Base-by-base conservation (phyloP, 37 sponge, comb jelly and placozoan genomes). In the Petrosia ficiformis region DNA sequence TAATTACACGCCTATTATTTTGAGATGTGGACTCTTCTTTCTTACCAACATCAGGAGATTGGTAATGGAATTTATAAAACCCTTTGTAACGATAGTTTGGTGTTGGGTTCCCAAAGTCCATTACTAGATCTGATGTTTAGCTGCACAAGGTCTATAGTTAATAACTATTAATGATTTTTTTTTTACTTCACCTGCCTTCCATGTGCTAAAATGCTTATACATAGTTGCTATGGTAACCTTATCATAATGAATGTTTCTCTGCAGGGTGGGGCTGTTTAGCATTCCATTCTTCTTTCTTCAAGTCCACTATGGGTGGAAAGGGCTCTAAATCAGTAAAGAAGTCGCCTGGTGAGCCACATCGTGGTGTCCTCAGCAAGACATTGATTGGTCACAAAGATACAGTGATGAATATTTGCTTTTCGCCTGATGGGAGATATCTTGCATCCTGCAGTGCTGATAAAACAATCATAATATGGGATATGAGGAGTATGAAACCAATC, bases 391-490 rank as follows among this genome's bases (percentile, higher is more conserved):
- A 93, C 72, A 71, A 54, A 56, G 93, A 85, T 38, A 66, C 76
- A 3, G 86, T 93, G 29, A 73, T 77, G 0, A 78, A 72, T 72
- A 75, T 80, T 38, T 58, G 82, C 25, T 93, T 88, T 68, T 83
- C 85, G 24, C 86, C 89, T 4, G 85, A 93, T 61, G 82, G 76
- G 24, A 73, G 77, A 38, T 70, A 66, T 35, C 65, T 93, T 37
- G 93, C 89, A 31, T 81, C 89, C 44, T 74, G 86, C 71, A 82
- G 83, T 0, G 72, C 83, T 0, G 93, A 93, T 65, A 56, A 76
- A 11, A 75, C 41, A 5, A 57, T 88, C 19, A 67, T 88, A 6
- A 41, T 93, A 2, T 93, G 93, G 93, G 82, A 88, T 44, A n/a
- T 67, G 0, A 73, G 57, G 71, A 84, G 74, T 40, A 29, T 43